Base-by-base conservation (phyloP, 2,113 vertebrate species). In the Tupaia tana region DNA sequence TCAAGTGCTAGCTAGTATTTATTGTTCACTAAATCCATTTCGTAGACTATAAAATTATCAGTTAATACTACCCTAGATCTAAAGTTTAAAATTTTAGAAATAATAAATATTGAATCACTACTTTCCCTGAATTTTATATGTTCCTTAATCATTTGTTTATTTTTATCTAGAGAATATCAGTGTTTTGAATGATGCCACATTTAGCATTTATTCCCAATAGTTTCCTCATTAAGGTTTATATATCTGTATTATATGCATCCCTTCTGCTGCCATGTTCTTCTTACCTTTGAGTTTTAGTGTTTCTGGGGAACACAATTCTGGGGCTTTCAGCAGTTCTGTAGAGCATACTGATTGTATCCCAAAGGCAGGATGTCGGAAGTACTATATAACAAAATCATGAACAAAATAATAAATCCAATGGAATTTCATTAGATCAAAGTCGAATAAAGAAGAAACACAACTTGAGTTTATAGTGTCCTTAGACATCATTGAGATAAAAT, bases 61-160 rank as follows among this genome's bases (percentile, higher is more conserved):
- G 9, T 61, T 22, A 52, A n/a, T 2, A n/a, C 13, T 20, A 94
- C 20, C 27, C 67, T 88, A 19, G 77, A 58, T 69, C 22, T 74
- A 43, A 86, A 63, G 75, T 64, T 27, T 24, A 71, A 54, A 94
- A 86, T 90, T 86, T 83, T 43, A 86, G 74, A n/a, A 43, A 74
- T 70, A 14, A 58, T 71, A n/a, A 80, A 78, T 34, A n/a, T 59
- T 56, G 29, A 59, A 22, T 1, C 24, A 58, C 18, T 74, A 8
- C 18, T 25, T 11, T 20, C 12, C 29, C 19, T 66, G 5, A 73
- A 29, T 73, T 56, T 52, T 22, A 1, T 83, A 67, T 27, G 1
- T 0, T 11, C 15, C 4, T 77, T 85, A 31, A 43, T 67, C 12
- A 71, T 13, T 74, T 8, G 29, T 14, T 12, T 25, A 7, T 71